phyloP scores from a whole-genome alignment of 2,797 vertebrate genomes.

The Gadopsis marmoratus region DNA sequence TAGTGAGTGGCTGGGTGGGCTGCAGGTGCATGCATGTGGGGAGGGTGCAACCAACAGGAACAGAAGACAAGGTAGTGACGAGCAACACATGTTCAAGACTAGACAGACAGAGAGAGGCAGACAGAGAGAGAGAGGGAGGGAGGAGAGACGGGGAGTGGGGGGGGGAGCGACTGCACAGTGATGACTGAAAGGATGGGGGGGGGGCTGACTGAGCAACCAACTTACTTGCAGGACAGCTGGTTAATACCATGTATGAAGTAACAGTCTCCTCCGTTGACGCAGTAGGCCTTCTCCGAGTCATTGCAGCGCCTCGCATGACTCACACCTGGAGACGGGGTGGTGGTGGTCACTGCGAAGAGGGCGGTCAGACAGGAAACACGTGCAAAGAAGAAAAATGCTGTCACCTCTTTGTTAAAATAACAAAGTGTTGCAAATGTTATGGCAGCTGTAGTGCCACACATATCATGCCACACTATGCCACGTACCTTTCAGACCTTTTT shows the following conservation, averaged over 20 bases:
- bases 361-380: conserved; percentile 34
- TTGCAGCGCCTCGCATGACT: conserved; percentile 96
- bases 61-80: conserved; percentile 43
- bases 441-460: neutral
- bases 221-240: conserved; percentile 98
- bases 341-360: conserved; percentile 84
- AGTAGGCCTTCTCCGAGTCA: conserved; percentile 95
- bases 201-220: conserved; percentile 48
- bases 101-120: conserved; percentile 43
- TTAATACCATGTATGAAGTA: conserved; percentile 99
- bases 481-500: conserved; percentile 17
- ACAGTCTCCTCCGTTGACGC: conserved; percentile 97
- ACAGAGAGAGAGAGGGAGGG: conserved; percentile 45
- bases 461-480: neutral
- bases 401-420: conserved; percentile 26
- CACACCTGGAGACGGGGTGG: conserved; percentile 91
- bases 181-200: conserved; percentile 41
- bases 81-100: conserved; percentile 41
- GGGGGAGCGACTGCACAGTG: conserved; percentile 48
- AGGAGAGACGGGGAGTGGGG: conserved; percentile 51
- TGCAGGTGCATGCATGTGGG: conserved; percentile 30
- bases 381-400: neutral
- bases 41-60: conserved; percentile 30
- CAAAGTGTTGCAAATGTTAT: neutral
- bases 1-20: conserved; percentile 2